phyloP scores from a whole-genome alignment of 2,113 vertebrate species.

The Ceyx margarethae region DNA sequence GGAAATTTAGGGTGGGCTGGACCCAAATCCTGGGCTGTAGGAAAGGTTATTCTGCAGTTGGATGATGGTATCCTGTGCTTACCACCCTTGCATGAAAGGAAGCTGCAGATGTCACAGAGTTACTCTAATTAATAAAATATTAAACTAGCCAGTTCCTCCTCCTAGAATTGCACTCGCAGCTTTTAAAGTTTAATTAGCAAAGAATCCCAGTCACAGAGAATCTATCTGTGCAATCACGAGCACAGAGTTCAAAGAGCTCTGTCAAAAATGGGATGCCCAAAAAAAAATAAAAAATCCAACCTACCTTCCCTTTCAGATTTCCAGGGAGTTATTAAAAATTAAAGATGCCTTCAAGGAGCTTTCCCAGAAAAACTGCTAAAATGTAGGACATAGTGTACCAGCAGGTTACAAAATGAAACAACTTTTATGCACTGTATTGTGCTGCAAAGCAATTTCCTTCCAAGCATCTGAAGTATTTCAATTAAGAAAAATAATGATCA shows the following conservation, averaged over 20 bases:
- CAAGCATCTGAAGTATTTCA: constrained; percentile 15
- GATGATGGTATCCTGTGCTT: accelerated
- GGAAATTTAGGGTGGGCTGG: neutral
- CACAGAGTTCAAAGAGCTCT: neutral
- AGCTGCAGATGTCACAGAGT: neutral
- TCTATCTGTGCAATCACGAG: neutral
- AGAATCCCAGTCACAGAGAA: neutral
- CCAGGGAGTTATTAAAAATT: constrained; percentile 57
- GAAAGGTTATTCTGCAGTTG: too few relatives aligned
- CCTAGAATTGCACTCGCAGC: neutral
- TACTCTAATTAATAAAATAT: neutral
- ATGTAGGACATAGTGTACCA: constrained; percentile 45
- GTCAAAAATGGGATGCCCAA: neutral
- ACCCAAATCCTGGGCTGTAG: neutral
- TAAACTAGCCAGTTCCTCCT: neutral
- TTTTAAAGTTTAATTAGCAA: neutral
- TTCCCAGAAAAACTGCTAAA: constrained; percentile 35
- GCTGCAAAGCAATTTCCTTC: constrained; percentile 12
- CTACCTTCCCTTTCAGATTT: constrained; percentile 18
- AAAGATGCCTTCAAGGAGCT: constrained; percentile 56
- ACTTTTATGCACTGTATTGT: neutral
- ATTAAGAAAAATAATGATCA: constrained; percentile 51
- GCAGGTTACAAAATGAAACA: constrained; percentile 18
- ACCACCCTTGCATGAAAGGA: neutral
- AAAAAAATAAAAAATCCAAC: neutral